Conservation (phyloP, 1,140 invertebrate species). For the Drosophila teissieri region DNA sequence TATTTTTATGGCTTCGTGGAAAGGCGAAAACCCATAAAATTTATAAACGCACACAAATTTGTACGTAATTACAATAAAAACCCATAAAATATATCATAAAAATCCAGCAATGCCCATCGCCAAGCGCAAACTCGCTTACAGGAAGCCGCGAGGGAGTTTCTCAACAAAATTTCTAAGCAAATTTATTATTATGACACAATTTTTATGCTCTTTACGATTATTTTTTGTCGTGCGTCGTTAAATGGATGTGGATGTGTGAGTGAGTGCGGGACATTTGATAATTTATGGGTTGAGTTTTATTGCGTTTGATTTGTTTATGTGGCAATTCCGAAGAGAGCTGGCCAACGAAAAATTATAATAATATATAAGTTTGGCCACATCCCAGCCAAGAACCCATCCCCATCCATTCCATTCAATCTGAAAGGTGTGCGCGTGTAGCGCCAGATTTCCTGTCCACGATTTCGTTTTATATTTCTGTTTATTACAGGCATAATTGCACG, state of each 20-base stretch:
- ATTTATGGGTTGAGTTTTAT: conserved; percentile 80
- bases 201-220: conserved; percentile 60
- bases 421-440: conserved; percentile 63
- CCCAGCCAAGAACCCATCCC: conserved; percentile 18
- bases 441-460: conserved; percentile 70
- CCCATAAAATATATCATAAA: conserved; percentile 73
- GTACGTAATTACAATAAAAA: conserved; percentile 81
- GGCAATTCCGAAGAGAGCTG: conserved; percentile 45
- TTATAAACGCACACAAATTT: conserved; percentile 69
- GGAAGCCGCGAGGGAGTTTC: conserved; percentile 52
- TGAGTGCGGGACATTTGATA: conserved; percentile 32
- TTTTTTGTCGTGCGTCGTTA: conserved; percentile 37
- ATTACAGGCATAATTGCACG: conserved; percentile 47
- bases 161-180: conserved; percentile 49
- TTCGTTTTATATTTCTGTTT: conserved; percentile 49
- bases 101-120: conserved; percentile 55
- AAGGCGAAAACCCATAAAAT: conserved; percentile 57
- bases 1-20: conserved; percentile 81
- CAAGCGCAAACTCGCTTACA: conserved; percentile 16
- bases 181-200: conserved; percentile 80
- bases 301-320: conserved; percentile 69
- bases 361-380: conserved; percentile 34
- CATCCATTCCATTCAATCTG: conserved; percentile 6
- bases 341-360: conserved; percentile 32
- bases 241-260: conserved; percentile 12